A percentile compares a stretch with the other conserved stretches of the same genome.
These are phyloP conservation scores for Hecatera dysodea DNA, from an alignment of 2,888 invertebrate genomes.

Conservation along the genomic window DNA sequence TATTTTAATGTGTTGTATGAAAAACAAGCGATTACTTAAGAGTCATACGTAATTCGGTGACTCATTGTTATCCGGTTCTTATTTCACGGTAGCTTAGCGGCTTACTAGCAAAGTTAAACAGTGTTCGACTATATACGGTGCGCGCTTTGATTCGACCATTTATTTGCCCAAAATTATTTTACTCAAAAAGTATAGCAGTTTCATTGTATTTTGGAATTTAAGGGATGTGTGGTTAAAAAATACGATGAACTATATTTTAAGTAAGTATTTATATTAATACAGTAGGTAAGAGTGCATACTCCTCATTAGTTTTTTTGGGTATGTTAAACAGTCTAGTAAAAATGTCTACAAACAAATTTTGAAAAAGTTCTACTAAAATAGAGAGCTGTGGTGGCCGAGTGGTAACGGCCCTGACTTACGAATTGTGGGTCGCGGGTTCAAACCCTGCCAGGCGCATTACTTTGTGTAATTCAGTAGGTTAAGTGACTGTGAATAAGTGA, in stretches of 20 bases:
- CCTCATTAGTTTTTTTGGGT: too few relatives aligned
- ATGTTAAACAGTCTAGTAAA: too few relatives aligned
- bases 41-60: slow-evolving; percentile 80
- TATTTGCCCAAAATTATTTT: background rate
- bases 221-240: slow-evolving; percentile 17
- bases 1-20: slow-evolving; percentile 52
- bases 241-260: slow-evolving; percentile 6
- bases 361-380: too few relatives aligned
- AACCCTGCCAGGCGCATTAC: too few relatives aligned
- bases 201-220: slow-evolving; percentile 3
- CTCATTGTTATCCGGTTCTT: slow-evolving; percentile 80
- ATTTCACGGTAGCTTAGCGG: slow-evolving; percentile 86
- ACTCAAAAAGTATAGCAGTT: background rate
- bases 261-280: slow-evolving; percentile 20
- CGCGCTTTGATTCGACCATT: slow-evolving; percentile 43
- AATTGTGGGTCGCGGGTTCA: too few relatives aligned
- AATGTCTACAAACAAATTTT: too few relatives aligned
- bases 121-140: slow-evolving; percentile 63
- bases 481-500: slow-evolving; percentile 1
- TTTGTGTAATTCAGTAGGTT: too few relatives aligned
- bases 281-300: too few relatives aligned
- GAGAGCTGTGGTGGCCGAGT: too few relatives aligned
- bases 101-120: slow-evolving; percentile 62
- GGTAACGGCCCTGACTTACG: too few relatives aligned
- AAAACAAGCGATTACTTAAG: slow-evolving; percentile 74